phyloP scores from a whole-genome alignment of 2,888 invertebrate genomes.

The Ochropacha duplaris region DNA sequence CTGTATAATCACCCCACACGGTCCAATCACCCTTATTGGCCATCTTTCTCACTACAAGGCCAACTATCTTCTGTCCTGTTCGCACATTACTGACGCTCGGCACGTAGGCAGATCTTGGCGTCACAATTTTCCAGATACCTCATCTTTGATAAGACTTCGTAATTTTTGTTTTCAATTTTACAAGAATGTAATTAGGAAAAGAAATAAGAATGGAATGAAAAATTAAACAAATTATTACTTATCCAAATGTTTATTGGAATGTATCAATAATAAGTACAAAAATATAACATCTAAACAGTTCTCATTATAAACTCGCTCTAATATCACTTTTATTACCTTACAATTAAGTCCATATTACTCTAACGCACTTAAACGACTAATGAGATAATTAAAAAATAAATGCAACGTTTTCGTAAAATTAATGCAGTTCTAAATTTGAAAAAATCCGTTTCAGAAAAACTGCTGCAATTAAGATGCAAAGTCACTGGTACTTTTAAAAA shows the following conservation, averaged over 20 bases:
- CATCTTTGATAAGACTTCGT: neutral
- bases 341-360: neutral
- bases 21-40: constrained; percentile 13
- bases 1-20: constrained; percentile 8
- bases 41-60: constrained; percentile 4
- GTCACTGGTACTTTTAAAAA: no score
- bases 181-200: neutral
- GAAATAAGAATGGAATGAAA: no score
- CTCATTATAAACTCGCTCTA: neutral
- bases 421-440: neutral
- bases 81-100: constrained; percentile 22
- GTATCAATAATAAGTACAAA: neutral
- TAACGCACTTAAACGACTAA: neutral
- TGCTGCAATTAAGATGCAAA: neutral
- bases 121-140: constrained; percentile 10
- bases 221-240: neutral
- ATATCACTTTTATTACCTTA: neutral
- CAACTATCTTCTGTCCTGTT: constrained; percentile 15
- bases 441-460: neutral
- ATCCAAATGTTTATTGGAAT: neutral
- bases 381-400: neutral
- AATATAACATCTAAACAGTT: neutral
- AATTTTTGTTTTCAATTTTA: no score
- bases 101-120: constrained; percentile 43
- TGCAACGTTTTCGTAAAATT: neutral